A percentile compares a stretch with the other conserved stretches of the same genome.
phyloP scores from a whole-genome alignment of 2,797 vertebrate species.

The Falco berigora region DNA sequence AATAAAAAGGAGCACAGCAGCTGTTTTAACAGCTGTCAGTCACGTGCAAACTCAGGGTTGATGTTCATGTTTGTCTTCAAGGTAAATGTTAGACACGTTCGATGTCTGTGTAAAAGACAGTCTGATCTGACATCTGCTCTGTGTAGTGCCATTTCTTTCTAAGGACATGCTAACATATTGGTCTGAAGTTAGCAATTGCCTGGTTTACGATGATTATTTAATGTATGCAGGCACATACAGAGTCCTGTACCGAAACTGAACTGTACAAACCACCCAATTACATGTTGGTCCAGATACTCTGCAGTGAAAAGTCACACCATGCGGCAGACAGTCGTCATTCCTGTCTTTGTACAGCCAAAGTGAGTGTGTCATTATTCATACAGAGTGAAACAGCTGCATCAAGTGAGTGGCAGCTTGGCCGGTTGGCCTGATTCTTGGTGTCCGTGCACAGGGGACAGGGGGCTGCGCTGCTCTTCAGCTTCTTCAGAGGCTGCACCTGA shows the following conservation, averaged over 20 bases:
- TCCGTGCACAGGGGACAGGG: not conserved
- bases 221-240: not conserved
- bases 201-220: not conserved
- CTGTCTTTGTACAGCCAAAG: not conserved
- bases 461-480: not conserved
- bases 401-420: not conserved
- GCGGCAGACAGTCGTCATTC: rapidly evolving
- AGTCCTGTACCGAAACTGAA: not conserved
- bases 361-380: not conserved
- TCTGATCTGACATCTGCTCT: not conserved
- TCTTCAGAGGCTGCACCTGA: not conserved
- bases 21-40: not conserved
- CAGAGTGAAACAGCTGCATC: not conserved
- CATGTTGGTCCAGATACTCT: not conserved
- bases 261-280: not conserved
- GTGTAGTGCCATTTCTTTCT: not conserved
- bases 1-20: not conserved
- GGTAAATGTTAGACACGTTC: not conserved
- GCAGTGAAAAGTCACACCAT: not conserved
- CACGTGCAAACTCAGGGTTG: not conserved
- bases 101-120: not conserved
- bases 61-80: not conserved
- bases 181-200: not conserved
- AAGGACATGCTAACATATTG: not conserved
- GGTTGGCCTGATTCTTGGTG: too few species aligned